Base-by-base conservation (phyloP, 2,888 invertebrate genomes). In the Dichetophora obliterata region DNA sequence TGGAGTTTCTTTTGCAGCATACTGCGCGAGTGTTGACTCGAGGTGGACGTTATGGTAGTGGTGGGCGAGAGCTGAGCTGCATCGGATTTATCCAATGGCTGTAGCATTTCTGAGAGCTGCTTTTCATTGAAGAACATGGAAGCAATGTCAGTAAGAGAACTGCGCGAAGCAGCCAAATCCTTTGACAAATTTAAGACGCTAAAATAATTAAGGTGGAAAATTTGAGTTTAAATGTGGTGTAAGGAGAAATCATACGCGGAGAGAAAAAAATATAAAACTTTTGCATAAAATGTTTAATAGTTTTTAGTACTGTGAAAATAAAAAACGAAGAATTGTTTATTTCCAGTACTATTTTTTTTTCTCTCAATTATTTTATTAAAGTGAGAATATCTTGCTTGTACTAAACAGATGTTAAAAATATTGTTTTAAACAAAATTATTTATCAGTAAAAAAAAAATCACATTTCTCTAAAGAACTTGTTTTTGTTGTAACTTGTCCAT, bases 71-170 rank as follows among this genome's bases (percentile, higher is more conserved):
- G 52, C 77, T 88, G 87, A 0, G 87, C 78, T 76, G 83, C 84
- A 80, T 86, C 82, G 75, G 85, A 3, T 83, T 85, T 83, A 81
- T 87, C 83, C 82, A 84, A 69, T 43, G 83, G 83, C 66, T 82
- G 82, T 19, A 82, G 74, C 79, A 82, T 83, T 57, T 83, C 84
- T 3, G 83, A 82, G 27, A 84, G 82, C 78, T 84, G 83, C 70
- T 87, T 87, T 74, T 87, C 85, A 48, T 85, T 86, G 69, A 88
- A 87, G 77, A 86, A 88, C 82, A 87, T 84, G 5, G 91, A 91
- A 5, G 92, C 92, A 79, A 92, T 91, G 82, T 92, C 92, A 77
- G 91, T 91, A 14, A 92, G 82, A 0, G 86, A 84, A n/a, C 86
- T 87, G 74, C 88, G 84, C 9, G 87, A 84, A 4, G 86, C 83